These are phyloP conservation scores for Ceyx erithaca DNA, from an alignment of 2,797 vertebrate genomes.

Conservation along the genomic window DNA sequence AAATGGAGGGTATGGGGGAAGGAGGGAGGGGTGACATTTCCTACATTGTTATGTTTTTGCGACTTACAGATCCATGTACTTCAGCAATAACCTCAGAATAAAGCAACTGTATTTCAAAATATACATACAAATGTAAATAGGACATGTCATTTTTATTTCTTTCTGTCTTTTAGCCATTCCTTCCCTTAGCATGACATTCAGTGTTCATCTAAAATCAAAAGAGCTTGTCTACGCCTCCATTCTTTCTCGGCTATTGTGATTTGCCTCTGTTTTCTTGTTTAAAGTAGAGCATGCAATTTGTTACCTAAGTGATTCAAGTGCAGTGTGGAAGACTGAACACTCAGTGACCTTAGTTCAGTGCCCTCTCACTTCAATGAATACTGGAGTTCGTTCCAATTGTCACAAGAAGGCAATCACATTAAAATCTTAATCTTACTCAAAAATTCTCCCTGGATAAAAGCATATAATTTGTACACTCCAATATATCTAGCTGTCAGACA, in stretches of 20 bases:
- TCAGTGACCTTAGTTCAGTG: conserved; percentile 53
- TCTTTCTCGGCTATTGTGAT: conserved; percentile 13
- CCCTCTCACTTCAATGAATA: conserved; percentile 49
- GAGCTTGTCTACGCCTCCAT: neutral
- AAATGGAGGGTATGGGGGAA: neutral
- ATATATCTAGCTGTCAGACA: conserved; percentile 63
- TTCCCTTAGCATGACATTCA: conserved; percentile 11
- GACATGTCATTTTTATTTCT: conserved; percentile 22
- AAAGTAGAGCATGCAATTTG: conserved; percentile 55
- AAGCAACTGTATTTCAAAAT: conserved; percentile 52
- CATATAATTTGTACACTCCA: conserved; percentile 68
- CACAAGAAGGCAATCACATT: conserved; percentile 73
- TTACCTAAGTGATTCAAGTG: conserved; percentile 29
- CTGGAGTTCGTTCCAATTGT: conserved; percentile 71
- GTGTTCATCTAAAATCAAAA: conserved; percentile 29
- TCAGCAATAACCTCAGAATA: conserved; percentile 20
- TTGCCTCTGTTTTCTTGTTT: conserved; percentile 51
- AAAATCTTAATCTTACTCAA: conserved; percentile 73
- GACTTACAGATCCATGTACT: conserved; percentile 19
- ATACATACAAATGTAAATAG: conserved; percentile 40
- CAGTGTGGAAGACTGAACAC: conserved; percentile 20
- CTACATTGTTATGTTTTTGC: neutral
- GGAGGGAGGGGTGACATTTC: neutral
- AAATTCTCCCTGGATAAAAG: conserved; percentile 73
- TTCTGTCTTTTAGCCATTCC: neutral